Evolutionary conservation across 2,797 vertebrate genomes (phyloP).

Genomic region (Lemur catta): DNA sequence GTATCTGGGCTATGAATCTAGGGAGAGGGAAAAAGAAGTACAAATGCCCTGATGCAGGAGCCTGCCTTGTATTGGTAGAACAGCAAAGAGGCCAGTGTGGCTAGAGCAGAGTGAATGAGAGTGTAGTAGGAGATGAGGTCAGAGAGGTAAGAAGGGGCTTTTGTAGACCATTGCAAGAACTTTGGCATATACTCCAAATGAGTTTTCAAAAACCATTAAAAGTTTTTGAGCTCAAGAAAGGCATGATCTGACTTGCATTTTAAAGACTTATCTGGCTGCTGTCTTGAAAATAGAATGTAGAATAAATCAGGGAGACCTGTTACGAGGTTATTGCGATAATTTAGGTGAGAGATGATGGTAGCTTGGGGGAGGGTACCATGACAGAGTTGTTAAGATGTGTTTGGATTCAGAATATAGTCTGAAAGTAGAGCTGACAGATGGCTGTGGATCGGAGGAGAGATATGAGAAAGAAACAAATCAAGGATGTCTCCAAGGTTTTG

Average conservation of each 20-base stretch:
- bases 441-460: background rate
- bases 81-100: background rate
- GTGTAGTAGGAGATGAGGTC: background rate
- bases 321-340: background rate
- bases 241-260: background rate
- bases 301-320: background rate
- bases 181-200: background rate
- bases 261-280: background rate
- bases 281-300: background rate
- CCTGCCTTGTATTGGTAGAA: background rate
- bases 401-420: background rate
- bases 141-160: background rate
- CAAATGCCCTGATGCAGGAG: background rate
- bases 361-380: background rate
- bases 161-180: background rate
- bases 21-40: background rate
- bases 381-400: background rate
- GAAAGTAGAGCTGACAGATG: background rate
- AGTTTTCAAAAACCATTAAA: background rate
- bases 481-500: background rate
- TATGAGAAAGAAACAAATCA: background rate
- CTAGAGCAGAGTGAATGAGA: background rate
- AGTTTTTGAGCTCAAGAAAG: background rate
- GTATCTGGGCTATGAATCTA: background rate
- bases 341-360: background rate